phyloP scores from a whole-genome alignment of 37 sponge, comb jelly and placozoan genomes.

The Aphrocallistes beatrix region DNA sequence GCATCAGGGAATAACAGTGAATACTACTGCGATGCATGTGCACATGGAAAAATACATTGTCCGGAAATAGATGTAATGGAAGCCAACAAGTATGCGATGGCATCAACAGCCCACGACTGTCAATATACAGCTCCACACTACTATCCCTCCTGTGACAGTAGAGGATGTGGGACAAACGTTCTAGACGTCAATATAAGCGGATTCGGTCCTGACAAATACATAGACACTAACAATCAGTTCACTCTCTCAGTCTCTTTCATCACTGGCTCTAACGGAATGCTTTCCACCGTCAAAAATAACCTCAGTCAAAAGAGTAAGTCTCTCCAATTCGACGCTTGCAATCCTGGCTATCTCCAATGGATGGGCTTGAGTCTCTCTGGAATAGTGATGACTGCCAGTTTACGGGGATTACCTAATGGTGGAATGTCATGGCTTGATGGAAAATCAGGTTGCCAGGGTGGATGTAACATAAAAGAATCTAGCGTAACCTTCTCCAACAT shows the following conservation, averaged over 20 bases:
- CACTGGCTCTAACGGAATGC: neutral
- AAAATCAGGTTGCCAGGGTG: constrained; percentile 28
- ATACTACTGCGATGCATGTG: constrained; percentile 27
- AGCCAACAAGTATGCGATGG: constrained; percentile 29
- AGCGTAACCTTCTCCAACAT: constrained; percentile 27
- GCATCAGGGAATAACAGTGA: neutral
- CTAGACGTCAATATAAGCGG: neutral
- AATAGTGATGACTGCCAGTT: constrained; percentile 27
- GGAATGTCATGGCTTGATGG: constrained; percentile 32
- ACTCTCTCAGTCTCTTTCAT: constrained; percentile 25
- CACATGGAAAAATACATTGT: constrained; percentile 1
- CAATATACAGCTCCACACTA: constrained; percentile 20
- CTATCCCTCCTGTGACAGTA: constrained; percentile 21
- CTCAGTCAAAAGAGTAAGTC: constrained; percentile 11
- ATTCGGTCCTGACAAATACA: constrained; percentile 23
- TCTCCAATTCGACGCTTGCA: constrained; percentile 18
- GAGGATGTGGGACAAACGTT: constrained; percentile 30
- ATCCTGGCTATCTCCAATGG: constrained; percentile 27
- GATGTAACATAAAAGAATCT: neutral
- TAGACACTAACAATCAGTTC: constrained; percentile 28
- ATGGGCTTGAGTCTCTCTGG: constrained; percentile 30
- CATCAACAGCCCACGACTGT: constrained; percentile 24
- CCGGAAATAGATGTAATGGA: constrained; percentile 27
- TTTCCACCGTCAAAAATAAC: constrained; percentile 8
- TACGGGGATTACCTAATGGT: constrained; percentile 22